Evolutionary conservation across 2,888 invertebrate genomes (phyloP).

Genomic region (Nomada ferruginata): DNA sequence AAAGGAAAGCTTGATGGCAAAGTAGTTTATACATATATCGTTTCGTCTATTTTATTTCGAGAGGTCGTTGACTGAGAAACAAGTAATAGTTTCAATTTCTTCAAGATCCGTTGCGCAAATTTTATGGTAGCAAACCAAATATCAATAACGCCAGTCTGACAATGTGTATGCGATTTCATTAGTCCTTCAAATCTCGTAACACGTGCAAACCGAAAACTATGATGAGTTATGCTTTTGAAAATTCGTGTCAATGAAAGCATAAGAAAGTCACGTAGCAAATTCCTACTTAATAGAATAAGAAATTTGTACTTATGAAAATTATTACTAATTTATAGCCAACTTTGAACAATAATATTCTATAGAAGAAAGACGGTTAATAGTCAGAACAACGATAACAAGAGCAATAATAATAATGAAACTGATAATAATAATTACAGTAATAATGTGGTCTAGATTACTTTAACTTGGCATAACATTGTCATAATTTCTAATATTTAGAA

Average conservation of each 20-base stretch:
- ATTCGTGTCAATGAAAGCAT: no score
- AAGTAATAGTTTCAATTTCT: constrained; percentile 16
- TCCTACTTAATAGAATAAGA: not conserved
- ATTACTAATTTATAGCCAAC: no score
- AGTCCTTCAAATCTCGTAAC: not conserved
- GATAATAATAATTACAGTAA: no score
- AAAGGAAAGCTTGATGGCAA: constrained; percentile 27
- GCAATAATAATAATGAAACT: no score
- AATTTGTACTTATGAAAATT: no score
- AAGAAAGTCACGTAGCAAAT: not conserved
- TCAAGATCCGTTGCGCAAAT: not conserved
- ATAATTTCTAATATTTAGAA: not conserved
- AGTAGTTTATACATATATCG: constrained; percentile 33
- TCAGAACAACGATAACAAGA: no score
- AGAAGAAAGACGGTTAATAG: no score
- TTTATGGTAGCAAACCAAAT: not conserved
- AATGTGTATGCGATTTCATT: not conserved
- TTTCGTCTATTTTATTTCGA: constrained; percentile 12
- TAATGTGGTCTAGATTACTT: no score
- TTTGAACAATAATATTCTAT: no score
- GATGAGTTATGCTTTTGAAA: no score
- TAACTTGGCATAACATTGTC: not conserved
- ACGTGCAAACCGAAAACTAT: no score
- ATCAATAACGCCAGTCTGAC: not conserved
- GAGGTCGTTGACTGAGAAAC: constrained; percentile 28